Evolutionary conservation across 2,113 vertebrate genomes (phyloP), one percentile per base, ranked within the genome.

Genomic region (Sarotherodon lohbergeri): DNA sequence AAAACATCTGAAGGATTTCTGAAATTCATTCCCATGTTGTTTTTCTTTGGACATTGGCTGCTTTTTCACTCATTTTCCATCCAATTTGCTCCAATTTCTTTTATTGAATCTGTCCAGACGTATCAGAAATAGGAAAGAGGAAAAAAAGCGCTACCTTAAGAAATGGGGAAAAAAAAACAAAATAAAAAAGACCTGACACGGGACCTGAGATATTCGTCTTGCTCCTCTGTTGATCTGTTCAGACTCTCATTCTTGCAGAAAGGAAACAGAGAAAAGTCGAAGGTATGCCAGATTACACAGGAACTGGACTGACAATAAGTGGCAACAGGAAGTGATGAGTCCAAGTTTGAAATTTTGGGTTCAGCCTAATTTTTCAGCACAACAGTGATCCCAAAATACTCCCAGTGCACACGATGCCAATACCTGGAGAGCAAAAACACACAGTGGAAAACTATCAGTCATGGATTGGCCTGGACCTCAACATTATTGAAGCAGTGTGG

Each of bases 71-170:
- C 6, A 29, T 50, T 76, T 76, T 11, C 43, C 9, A 24, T 3
- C 71, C 43, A 46, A 10, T 76, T 76, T 66, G 34, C 34, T 66
- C 34, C 34, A 66, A 3, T 2, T 66, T 66, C 6, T 13, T 66
- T 66, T 8, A 22, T 22, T 66, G 19, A 66, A 66, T 39, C 61
- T 66, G 17, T 66, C 19, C 61, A 66, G 22, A 66, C 0, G 2
- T 27, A 46, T 73, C 66, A 27, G 39, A 73, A 43, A n/a, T 54
- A 54, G 52, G 50, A 54, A 54, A 5, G 19, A 3, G 1, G 9
- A 24, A 0, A 0, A 3, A 7, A 2, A 29, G 27, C 1, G 2
- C 16, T 24, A 24, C n/a, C n/a, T 16, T 71, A 10, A 71, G 3
- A 71, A 46, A 46, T 1, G 16, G 8, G 13, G 13, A 43, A 46